Conservation (phyloP, 2,797 vertebrate genomes). For the Rallus crepitans region DNA sequence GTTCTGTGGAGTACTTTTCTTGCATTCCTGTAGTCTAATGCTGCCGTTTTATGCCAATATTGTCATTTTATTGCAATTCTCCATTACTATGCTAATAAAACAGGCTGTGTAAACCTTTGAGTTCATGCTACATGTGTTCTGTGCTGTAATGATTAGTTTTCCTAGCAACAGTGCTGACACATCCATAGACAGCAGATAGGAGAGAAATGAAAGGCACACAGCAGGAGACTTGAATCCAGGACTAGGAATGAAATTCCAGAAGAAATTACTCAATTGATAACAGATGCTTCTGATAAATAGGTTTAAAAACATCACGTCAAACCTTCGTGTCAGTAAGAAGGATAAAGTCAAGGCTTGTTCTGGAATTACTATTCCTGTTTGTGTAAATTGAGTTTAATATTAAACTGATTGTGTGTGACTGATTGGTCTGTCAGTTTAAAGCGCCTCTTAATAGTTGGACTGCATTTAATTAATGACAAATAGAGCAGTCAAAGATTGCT, state of each 20-base stretch:
- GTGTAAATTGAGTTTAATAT: constrained; percentile 11
- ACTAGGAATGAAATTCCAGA: constrained; percentile 44
- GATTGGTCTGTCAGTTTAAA: neutral
- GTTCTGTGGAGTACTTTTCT: neutral
- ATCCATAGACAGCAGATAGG: neutral
- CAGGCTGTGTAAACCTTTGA: neutral
- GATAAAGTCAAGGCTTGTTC: constrained; percentile 11
- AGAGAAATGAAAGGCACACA: constrained; percentile 20
- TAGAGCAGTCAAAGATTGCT: neutral
- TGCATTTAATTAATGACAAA: constrained; percentile 42
- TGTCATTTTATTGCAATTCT: neutral
- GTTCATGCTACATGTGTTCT: neutral
- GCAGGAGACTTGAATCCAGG: constrained; percentile 24
- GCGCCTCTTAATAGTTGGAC: neutral
- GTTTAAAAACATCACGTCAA: constrained; percentile 13
- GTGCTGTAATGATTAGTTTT: neutral
- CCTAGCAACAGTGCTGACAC: constrained; percentile 30
- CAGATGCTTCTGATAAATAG: constrained; percentile 41
- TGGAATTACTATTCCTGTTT: constrained; percentile 5
- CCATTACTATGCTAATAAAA: neutral
- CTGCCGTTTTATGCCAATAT: neutral
- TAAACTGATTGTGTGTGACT: neutral
- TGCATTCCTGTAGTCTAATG: neutral
- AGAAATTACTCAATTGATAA: constrained; percentile 46
- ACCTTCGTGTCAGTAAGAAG: constrained; percentile 1